phyloP scores from a whole-genome alignment of 2,888 invertebrate species.

The Dolichopus griseipennis region DNA sequence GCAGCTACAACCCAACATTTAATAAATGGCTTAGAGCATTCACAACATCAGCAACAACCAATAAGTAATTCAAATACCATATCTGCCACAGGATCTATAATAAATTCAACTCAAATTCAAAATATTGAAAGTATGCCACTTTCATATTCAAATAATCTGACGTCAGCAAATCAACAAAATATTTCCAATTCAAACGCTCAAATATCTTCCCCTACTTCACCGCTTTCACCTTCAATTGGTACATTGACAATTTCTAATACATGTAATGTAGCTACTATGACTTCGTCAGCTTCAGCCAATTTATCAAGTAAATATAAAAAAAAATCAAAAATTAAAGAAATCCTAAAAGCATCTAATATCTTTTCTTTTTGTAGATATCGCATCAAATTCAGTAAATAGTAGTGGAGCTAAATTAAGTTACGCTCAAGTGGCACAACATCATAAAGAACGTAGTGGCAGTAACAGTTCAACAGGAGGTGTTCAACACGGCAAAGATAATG shows the following conservation, averaged over 20 bases:
- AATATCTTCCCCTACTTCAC: slow-evolving; percentile 15
- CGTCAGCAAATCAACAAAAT: slow-evolving; percentile 13
- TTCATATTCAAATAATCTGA: background rate
- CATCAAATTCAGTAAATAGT: slow-evolving; percentile 18
- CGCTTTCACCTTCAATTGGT: slow-evolving; percentile 40
- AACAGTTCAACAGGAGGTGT: slow-evolving; percentile 18
- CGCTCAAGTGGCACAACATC: slow-evolving; percentile 59
- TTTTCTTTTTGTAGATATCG: slow-evolving; percentile 1
- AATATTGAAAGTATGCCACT: background rate
- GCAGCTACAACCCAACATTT: slow-evolving; percentile 9
- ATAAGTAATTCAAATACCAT: slow-evolving; percentile 16
- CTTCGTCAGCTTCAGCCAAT: slow-evolving; percentile 34
- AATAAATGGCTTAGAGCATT: slow-evolving; percentile 12
- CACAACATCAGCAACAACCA: slow-evolving; percentile 23
- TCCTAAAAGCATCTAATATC: background rate
- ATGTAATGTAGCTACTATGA: slow-evolving; percentile 49
- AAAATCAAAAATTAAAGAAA: background rate
- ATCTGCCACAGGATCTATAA: slow-evolving; percentile 18
- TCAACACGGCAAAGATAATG: slow-evolving; percentile 17
- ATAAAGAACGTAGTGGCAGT: slow-evolving; percentile 44
- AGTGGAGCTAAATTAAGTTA: slow-evolving; percentile 47
- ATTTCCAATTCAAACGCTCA: slow-evolving; percentile 19
- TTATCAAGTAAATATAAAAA: background rate
- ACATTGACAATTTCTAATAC: slow-evolving; percentile 21
- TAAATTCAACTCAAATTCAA: slow-evolving; percentile 18